Base-by-base conservation (phyloP, 2,797 vertebrate species). In the Mionectes olivaceus region DNA sequence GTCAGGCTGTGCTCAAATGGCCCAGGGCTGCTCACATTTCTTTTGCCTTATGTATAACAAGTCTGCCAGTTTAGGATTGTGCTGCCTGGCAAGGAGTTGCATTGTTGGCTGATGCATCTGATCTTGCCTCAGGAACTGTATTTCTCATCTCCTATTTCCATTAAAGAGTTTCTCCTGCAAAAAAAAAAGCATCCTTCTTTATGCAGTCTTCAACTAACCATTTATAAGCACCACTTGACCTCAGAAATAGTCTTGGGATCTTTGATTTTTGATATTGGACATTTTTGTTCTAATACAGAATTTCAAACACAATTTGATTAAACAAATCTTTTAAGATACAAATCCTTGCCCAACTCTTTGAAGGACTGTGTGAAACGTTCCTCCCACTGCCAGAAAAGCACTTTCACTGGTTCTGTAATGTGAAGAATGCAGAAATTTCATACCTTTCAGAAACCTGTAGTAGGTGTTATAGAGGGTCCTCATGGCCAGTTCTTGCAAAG, bases 401-500 rank as follows among this genome's bases (percentile, higher is more conserved):
- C 43, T 85, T 67, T 35, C n/a, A 68, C n/a, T 60, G 23, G 8
- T 53, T 61, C 28, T 52, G 18, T 60, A 41, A 49, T 41, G 4
- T 50, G 27, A 83, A 65, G n/a, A 56, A 63, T 6, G 23, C 14
- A 92, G 67, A 85, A 43, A 89, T 65, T 33, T 57, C 78, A 73
- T 97, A 99, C 99, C 98, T 97, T 98, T 98, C 24, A 98, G 95
- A 37, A 94, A 93, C 12, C 91, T 88, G 93, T 96, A 98, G 96
- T 97, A 98, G 71, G 97, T 94, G 81, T 95, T 97, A 84, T 99
- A 98, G 49, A 99, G 98, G 8, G 97, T 97, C 96, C 99, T 98
- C 98, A 99, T 99, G 63, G 99, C 98, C 91, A 99, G 96, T 96
- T 99, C 99, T 95, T 99, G 99, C 95, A 99, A 98, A 24, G 99